Conservation (phyloP, 2,797 vertebrate species). For the Pampus argenteus region DNA sequence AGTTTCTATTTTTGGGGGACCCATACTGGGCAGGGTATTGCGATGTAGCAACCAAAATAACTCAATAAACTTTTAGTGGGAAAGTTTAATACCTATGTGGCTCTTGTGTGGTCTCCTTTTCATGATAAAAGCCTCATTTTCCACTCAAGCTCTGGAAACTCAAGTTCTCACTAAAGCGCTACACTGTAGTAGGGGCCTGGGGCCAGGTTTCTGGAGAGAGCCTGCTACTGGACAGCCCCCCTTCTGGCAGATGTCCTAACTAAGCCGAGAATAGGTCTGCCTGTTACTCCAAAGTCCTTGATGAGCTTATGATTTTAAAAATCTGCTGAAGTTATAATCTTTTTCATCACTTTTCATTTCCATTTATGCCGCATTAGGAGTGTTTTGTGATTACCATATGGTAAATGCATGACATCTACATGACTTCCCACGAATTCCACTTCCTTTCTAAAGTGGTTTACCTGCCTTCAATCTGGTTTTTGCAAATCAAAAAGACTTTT, state of each 20-base stretch:
- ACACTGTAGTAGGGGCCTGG: slow-evolving; percentile 50
- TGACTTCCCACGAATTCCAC: not conserved
- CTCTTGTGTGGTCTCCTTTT: slow-evolving; percentile 87
- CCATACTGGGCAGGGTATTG: slow-evolving; percentile 79
- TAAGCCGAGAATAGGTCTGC: slow-evolving; percentile 13
- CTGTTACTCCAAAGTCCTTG: not conserved
- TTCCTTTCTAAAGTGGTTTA: not conserved
- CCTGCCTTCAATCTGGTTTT: slow-evolving; percentile 21
- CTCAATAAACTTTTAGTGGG: slow-evolving; percentile 88
- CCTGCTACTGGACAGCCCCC: slow-evolving; percentile 50
- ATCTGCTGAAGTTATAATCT: not conserved
- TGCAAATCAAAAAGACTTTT: slow-evolving; percentile 1
- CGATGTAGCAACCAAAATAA: slow-evolving; percentile 85
- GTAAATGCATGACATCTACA: not conserved
- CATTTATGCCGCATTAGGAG: not conserved
- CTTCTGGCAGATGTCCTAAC: slow-evolving; percentile 37
- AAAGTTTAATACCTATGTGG: slow-evolving; percentile 85
- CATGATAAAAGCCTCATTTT: slow-evolving; percentile 84
- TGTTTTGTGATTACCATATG: not conserved
- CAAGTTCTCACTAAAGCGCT: slow-evolving; percentile 47
- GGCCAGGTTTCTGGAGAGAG: slow-evolving; percentile 45
- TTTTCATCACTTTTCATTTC: slow-evolving; percentile 6
- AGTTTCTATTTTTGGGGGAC: slow-evolving; percentile 83
- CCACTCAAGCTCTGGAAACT: slow-evolving; percentile 84
- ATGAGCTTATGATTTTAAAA: not conserved